Percentiles rank a stretch among this genome's conserved stretches.
Evolutionary conservation across 2,113 vertebrate genomes (phyloP).

Genomic region (Aleadryas rufinucha): DNA sequence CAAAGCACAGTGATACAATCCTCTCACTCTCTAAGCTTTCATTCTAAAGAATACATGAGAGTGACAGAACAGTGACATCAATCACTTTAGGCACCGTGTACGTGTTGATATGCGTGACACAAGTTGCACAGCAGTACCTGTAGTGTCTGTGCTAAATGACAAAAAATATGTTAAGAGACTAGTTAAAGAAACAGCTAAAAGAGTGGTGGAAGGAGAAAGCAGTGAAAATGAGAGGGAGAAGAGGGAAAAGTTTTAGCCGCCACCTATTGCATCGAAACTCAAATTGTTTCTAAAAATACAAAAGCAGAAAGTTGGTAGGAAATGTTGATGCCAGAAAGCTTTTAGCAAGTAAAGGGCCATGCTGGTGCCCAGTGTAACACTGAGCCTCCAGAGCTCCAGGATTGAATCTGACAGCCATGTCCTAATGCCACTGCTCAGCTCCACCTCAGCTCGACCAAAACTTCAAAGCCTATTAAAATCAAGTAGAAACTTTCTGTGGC

Average conservation of each 20-base stretch:
- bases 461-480: background rate
- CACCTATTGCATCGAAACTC: background rate
- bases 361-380: background rate
- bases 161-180: background rate
- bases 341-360: background rate
- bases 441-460: background rate
- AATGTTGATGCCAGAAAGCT: background rate
- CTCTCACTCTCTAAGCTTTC: background rate
- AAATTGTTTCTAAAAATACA: background rate
- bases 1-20: background rate
- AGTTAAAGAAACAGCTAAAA: background rate
- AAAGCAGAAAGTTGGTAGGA: background rate
- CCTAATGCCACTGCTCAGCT: background rate
- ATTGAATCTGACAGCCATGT: background rate
- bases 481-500: background rate
- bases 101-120: background rate
- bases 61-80: background rate
- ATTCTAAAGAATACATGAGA: background rate
- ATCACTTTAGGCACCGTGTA: rapidly evolving
- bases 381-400: background rate
- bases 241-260: background rate
- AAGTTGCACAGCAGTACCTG: background rate
- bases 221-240: background rate
- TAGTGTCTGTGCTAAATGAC: background rate
- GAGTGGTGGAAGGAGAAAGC: background rate